Evolutionary conservation across 2,797 vertebrate species (phyloP), one percentile per base, ranked within the genome.

Genomic region (Tachyglossus aculeatus): DNA sequence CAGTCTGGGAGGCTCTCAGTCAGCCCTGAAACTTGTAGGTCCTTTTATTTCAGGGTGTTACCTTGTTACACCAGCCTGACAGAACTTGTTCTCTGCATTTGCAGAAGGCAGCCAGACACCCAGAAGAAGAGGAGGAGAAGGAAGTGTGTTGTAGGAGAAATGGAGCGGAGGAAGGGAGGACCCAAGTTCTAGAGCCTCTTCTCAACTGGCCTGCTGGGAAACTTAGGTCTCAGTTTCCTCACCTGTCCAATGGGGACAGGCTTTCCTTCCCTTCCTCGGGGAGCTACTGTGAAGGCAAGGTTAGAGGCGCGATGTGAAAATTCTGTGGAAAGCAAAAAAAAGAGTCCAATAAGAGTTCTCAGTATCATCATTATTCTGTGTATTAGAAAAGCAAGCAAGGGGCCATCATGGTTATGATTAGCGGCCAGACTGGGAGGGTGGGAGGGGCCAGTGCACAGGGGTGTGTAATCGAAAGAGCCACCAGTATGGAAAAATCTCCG

Each of bases 381-480:
- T n/a, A n/a, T n/a, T n/a, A n/a, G n/a, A n/a, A n/a, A n/a, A n/a
- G n/a, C n/a, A n/a, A n/a, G n/a, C n/a, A n/a, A n/a, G n/a, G n/a
- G n/a, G n/a, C n/a, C n/a, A n/a, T n/a, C n/a, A n/a, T n/a, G 65
- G 64, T 52, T 3, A 6, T 7, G 22, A 10, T 68, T 39, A 70
- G 36, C 18, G 47, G n/a, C 19, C 29, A 4, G 1, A 7, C 10
- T 31, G n/a, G 50, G 34, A 21, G 22, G 22, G 21, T 7, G 16
- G 16, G 9, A 13, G 18, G 12, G 21, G 9, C 9, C 3, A 4
- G 4, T 6, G 10, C 6, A 48, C 45, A n/a, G 47, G 2, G 22
- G 13, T 27, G 25, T 47, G 9, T 38, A 47, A 60, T 7, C 14
- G 21, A 77, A 65, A 81, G 65, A 71, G 15, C n/a, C 56, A 15